Base-by-base conservation (phyloP, 2,113 vertebrate genomes). In the Agapornis roseicollis region DNA sequence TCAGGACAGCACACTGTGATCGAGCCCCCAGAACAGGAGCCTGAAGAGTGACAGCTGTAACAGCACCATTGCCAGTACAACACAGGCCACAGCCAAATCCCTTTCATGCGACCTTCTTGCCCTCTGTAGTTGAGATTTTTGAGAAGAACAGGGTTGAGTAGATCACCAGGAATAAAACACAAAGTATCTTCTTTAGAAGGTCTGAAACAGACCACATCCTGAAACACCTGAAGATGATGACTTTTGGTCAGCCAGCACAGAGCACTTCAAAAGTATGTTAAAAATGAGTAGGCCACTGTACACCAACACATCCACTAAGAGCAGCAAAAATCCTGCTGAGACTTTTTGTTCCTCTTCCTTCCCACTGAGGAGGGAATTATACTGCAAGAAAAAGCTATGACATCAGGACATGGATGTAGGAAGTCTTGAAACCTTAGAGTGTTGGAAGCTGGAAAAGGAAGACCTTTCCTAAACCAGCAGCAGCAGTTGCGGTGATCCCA, bases 21-120 rank as follows among this genome's bases (percentile, higher is more conserved):
- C 0, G 1, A 64, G 42, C 9, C 14, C 9, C 61, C 35, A n/a
- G n/a, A 84, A 49, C 1, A 3, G 8, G 6, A n/a, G 18, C 33
- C 65, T 27, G 68, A 76, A 71, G 25, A 70, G 5, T 5, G 2
- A 88, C 58, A n/a, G 72, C 18, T 74, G 7, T 19, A 77, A 52
- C 1, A 7, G 20, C 39, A 66, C 19, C 60, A 61, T 52, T 29
- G 61, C 15, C 39, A 88, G 44, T 14, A 60, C 24, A 66, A 73
- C 2, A 0, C 47, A 49, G 37, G 22, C 39, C 39, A 72, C 1
- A 2, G 86, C 88, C 24, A 80, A 88, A 85, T 65, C 39, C 31
- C 68, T 55, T 68, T 14, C 72, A 15, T 17, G 41, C 2, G 3
- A 50, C 28, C 65, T 55, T 14, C 63, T 91, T 55, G 23, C 29